Percentiles rank a stretch among this genome's conserved stretches.
These are phyloP conservation scores for Watsonalla cultraria DNA, from an alignment of 2,888 invertebrate genomes.

Conservation along the genomic window DNA sequence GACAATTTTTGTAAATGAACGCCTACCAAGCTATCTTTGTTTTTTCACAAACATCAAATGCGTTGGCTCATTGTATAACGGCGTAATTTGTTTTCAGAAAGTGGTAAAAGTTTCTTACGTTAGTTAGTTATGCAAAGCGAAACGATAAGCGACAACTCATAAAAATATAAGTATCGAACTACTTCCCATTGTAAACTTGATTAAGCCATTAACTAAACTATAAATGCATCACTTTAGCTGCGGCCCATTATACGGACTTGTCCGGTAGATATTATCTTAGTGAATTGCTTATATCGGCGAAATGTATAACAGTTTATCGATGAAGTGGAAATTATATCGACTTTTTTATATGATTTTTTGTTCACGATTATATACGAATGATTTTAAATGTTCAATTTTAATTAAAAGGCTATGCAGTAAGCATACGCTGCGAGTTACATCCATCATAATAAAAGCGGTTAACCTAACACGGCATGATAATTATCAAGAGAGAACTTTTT, in stretches of 20 bases:
- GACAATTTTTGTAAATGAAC: no score
- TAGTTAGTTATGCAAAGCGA: background rate
- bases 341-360: constrained; percentile 9
- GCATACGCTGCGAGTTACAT: background rate
- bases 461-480: background rate
- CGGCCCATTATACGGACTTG: constrained; percentile 39
- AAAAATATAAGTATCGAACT: constrained; percentile 39
- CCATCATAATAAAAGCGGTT: background rate
- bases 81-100: no score
- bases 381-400: no score
- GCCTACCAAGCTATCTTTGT: no score
- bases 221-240: constrained; percentile 58
- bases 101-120: no score
- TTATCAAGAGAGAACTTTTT: background rate
- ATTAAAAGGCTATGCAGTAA: no score
- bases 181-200: constrained; percentile 62
- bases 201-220: constrained; percentile 56
- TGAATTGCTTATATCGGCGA: constrained; percentile 49
- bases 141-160: constrained; percentile 27
- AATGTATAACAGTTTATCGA: constrained; percentile 56
- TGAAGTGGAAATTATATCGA: constrained; percentile 53
- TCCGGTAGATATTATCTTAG: constrained; percentile 41
- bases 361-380: background rate
- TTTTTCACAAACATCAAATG: no score
- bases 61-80: no score